Conservation (phyloP, 2,797 vertebrate species). For the Decapterus maruadsi region DNA sequence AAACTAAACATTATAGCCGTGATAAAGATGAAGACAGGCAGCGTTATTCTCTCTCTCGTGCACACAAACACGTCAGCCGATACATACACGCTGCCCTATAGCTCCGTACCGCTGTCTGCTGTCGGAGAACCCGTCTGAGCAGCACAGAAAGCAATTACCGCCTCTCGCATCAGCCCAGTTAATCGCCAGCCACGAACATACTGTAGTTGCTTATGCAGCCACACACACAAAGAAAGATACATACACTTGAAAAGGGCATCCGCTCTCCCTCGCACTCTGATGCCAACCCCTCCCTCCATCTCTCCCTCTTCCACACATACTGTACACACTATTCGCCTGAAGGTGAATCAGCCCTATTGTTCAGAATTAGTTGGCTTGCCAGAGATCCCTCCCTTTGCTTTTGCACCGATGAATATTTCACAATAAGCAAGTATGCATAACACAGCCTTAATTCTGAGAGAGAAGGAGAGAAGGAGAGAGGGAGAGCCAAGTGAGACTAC, state of each 20-base stretch:
- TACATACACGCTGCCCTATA: constrained; percentile 23
- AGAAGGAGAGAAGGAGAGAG: constrained; percentile 12
- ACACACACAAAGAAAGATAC: constrained; percentile 43
- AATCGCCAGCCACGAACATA: constrained; percentile 61
- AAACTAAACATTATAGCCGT: constrained; percentile 48
- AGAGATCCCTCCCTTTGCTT: constrained; percentile 56
- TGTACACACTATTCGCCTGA: constrained; percentile 42
- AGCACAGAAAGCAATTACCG: constrained; percentile 75
- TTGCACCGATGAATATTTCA: constrained; percentile 77
- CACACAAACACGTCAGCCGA: constrained; percentile 2
- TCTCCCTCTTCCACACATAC: constrained; percentile 20
- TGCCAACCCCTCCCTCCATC: constrained; percentile 22
- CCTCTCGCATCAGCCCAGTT: constrained; percentile 61
- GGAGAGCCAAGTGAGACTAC: constrained; percentile 22
- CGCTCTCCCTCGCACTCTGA: constrained; percentile 28
- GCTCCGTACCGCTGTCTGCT: constrained; percentile 46
- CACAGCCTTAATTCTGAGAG: constrained; percentile 44
- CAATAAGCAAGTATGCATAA: constrained; percentile 53
- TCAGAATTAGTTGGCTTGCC: constrained; percentile 59
- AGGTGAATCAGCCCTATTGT: constrained; percentile 66
- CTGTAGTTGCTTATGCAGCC: constrained; percentile 13
- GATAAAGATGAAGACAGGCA: constrained; percentile 26
- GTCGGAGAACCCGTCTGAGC: constrained; percentile 56
- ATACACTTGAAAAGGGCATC: constrained; percentile 58
- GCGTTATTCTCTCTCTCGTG: constrained; percentile 5